Evolutionary conservation across 1,140 invertebrate genomes (phyloP).

Genomic region (Drosophila nebulosa): DNA sequence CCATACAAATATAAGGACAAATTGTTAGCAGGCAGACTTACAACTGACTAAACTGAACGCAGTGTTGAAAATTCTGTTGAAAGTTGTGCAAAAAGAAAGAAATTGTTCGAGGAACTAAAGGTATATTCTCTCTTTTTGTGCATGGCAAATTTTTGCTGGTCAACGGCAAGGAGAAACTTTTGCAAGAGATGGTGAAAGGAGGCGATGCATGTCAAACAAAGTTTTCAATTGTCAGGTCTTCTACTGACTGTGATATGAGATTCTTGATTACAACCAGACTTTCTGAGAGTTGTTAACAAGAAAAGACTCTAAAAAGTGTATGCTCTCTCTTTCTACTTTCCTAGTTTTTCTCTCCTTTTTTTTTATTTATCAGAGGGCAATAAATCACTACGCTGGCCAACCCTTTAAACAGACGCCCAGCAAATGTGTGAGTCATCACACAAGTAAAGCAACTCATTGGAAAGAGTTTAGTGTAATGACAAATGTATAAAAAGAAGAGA

Average conservation of each 20-base stretch:
- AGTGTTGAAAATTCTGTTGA: neutral
- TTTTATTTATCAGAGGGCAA: neutral
- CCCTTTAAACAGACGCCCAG: conserved; percentile 2
- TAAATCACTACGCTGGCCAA: neutral
- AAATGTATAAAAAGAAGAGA: conserved; percentile 1
- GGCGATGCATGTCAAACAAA: conserved; percentile 9
- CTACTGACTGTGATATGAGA: neutral
- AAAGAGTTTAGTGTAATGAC: neutral
- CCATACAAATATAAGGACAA: neutral
- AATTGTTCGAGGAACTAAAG: neutral
- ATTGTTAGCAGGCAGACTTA: neutral
- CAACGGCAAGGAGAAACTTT: conserved; percentile 31
- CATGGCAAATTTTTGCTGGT: conserved; percentile 33
- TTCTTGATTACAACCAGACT: neutral
- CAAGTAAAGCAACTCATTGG: conserved; percentile 5
- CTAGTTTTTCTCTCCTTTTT: neutral
- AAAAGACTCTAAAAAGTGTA: neutral
- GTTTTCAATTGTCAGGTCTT: conserved; percentile 26
- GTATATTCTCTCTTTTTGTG: conserved; percentile 10
- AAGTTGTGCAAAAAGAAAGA: neutral
- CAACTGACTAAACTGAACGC: neutral
- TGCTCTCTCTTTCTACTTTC: neutral
- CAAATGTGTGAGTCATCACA: conserved; percentile 34
- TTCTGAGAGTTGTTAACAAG: neutral
- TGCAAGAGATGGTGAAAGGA: neutral